phyloP scores from a whole-genome alignment of 1,140 invertebrate species.

The Lethrus apterus region DNA sequence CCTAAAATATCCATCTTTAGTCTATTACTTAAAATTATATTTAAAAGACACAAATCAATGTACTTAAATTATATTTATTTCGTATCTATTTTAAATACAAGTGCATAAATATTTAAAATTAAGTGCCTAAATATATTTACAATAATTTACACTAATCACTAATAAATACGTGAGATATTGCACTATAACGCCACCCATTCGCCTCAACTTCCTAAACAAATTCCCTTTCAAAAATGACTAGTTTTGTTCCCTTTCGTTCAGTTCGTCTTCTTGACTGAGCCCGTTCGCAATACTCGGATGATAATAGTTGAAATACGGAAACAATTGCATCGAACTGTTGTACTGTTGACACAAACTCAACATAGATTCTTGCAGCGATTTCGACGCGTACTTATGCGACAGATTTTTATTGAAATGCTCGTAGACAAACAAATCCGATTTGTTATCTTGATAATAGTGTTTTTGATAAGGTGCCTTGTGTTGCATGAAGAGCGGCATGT shows the following conservation, averaged over 20 bases:
- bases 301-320: conserved; percentile 42
- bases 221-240: background rate
- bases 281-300: conserved; percentile 27
- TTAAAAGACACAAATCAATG: no score
- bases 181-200: no score
- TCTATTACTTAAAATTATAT: no score
- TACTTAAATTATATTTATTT: conserved; percentile 4
- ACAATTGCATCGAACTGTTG: conserved; percentile 36
- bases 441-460: conserved; percentile 27
- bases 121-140: background rate
- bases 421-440: conserved; percentile 35
- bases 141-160: background rate
- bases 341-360: conserved; percentile 39
- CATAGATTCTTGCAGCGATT: conserved; percentile 39
- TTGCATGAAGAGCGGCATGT: conserved; percentile 46
- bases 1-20: no score
- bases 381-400: conserved; percentile 30
- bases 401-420: conserved; percentile 34
- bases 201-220: no score
- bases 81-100: no score
- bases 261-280: conserved; percentile 15
- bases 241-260: conserved; percentile 8
- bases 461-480: conserved; percentile 32
- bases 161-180: no score
- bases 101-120: no score